Base-by-base conservation (phyloP, 2,797 vertebrate genomes). In the Notolepis coatsorum region DNA sequence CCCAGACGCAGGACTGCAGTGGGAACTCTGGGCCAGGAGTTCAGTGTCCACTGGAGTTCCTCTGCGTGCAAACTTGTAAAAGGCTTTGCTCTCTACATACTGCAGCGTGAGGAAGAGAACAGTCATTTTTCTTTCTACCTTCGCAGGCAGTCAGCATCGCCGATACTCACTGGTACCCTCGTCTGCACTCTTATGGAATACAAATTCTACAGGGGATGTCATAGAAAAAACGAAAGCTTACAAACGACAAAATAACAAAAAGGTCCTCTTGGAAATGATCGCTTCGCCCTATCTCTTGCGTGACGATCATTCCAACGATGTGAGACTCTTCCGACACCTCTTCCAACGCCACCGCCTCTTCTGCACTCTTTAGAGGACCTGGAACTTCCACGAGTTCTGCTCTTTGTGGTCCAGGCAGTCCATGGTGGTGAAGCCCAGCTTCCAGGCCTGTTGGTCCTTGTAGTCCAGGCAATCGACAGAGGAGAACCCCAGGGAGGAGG, bases 401-500 rank as follows among this genome's bases (percentile, higher is more conserved):
- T 96, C 95, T 77, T 95, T 96, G 86, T 95, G 96, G 71, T 97
- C 96, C 89, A 97, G 92, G 76, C 94, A 94, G 75, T 97, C 96
- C 80, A 95, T 91, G 37, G 95, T 87, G 46, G 92, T 95, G 91
- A 96, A 97, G 85, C 94, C 94, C 72, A 97, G 92, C 84, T 96
- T 97, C 96, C 96, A 96, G 62, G 91, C 88, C 45, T 94, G 91
- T 84, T 95, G 95, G 80, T 97, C 96, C 85, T 96, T 96, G 93
- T 96, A 97, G 76, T 97, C 96, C 80, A 96, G 87, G 89, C 94
- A 96, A 86, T 97, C 95, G 50, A 95, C 90, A 0, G 95, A 90
- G 72, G 92, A 93, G 73, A 96, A 96, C 45, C 93, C 93, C 74
- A 95, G 84, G 41, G 91, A 92, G 27, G 93, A 91, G 20, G 93